Evolutionary conservation across 2,797 vertebrate genomes (phyloP), one percentile per base, ranked within the genome.

Genomic region (Notolepis coatsorum): DNA sequence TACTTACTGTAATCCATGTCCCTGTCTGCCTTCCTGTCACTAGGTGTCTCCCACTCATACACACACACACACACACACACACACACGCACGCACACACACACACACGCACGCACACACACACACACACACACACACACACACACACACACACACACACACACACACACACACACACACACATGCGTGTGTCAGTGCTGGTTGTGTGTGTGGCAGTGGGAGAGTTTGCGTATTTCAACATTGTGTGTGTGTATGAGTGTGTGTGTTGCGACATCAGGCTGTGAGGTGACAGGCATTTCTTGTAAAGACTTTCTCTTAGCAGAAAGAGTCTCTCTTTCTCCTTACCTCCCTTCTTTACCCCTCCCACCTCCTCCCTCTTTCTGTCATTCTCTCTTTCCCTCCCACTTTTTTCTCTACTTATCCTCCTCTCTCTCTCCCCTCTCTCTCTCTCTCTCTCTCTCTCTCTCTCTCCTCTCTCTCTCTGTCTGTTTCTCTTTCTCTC

Each of bases 261-360:
- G 4, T 76, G 17, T 89, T 88, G 79, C 71, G 79, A 64, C 81
- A 82, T 81, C 21, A 20, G n/a, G n/a, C 43, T 42, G 28, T 39
- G 38, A 3, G 46, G 41, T 68, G 6, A 0, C 0, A 54, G 63
- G 18, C 42, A 10, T 89, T 91, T 91, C 90, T 89, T 84, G 88
- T 87, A 90, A 90, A 84, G 54, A 55, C 61, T 45, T 55, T 28
- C 52, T 62, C 59, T 90, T 75, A 82, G 39, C 4, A 76, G 84
- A 90, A 90, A 30, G 52, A 10, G 21, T 27, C 23, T 30, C 78
- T 76, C 39, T 48, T 66, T 49, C 71, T 51, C 61, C 41, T 48
- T 38, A 51, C 41, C 4, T 27, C 23, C 24, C n/a, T n/a, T n/a
- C n/a, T n/a, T n/a, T n/a, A n/a, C n/a, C n/a, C n/a, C 24, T 13